Evolutionary conservation across 1,140 invertebrate species (phyloP).

Genomic region (Leptinotarsa texana): DNA sequence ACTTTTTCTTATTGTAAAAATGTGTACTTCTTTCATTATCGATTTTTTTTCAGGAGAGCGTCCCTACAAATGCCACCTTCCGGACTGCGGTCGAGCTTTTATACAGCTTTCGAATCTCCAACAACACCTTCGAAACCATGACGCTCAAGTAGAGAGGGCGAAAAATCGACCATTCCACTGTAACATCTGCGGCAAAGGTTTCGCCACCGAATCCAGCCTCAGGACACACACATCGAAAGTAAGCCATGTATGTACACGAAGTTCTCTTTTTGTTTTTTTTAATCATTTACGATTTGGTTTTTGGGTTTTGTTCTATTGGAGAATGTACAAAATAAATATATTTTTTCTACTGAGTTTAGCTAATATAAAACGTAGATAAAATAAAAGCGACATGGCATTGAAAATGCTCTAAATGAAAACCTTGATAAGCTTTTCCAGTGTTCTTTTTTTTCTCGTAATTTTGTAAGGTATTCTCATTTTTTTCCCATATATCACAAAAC

Average conservation of each 20-base stretch:
- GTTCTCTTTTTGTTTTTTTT: conserved; percentile 51
- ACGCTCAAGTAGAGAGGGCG: conserved; percentile 91
- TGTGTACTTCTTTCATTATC: too few relatives aligned
- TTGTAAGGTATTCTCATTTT: too few relatives aligned
- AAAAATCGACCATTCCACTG: conserved; percentile 95
- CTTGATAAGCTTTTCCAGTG: too few relatives aligned
- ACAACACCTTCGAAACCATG: conserved; percentile 95
- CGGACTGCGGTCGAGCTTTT: conserved; percentile 93
- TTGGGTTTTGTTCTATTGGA: not conserved
- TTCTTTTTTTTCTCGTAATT: too few relatives aligned
- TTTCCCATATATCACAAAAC: too few relatives aligned
- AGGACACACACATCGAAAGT: conserved; percentile 96
- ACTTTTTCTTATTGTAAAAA: too few relatives aligned
- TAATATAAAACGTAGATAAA: not conserved
- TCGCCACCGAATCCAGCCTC: conserved; percentile 93
- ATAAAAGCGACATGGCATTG: not conserved
- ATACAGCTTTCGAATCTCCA: conserved; percentile 97
- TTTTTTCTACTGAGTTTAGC: not conserved
- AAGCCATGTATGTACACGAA: conserved; percentile 71
- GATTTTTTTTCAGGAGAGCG: conserved; percentile 79
- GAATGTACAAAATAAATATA: not conserved
- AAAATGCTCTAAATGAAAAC: too few relatives aligned
- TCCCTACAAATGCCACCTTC: conserved; percentile 94
- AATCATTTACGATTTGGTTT: conserved; percentile 16
- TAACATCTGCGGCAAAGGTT: conserved; percentile 94